These are phyloP conservation scores for Schlechtendalia chinensis DNA, from an alignment of 1,140 invertebrate genomes.

Conservation along the genomic window DNA sequence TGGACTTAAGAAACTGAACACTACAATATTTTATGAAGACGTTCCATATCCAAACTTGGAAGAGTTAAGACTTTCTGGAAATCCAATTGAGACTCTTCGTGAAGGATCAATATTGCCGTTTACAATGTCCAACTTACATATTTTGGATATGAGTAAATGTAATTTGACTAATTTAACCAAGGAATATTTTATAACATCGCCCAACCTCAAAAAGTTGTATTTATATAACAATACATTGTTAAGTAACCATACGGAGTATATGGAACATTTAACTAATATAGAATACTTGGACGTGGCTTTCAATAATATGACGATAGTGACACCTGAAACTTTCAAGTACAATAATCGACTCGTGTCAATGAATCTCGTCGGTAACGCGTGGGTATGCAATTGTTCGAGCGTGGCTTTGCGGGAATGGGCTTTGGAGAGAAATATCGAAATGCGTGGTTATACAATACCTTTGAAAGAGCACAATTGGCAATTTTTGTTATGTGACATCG, in stretches of 20 bases:
- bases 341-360: slow-evolving; percentile 63
- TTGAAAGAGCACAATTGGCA: slow-evolving; percentile 5
- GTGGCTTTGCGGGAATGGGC: slow-evolving; percentile 73
- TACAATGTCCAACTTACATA: slow-evolving; percentile 64
- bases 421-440: slow-evolving; percentile 54
- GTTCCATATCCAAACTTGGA: slow-evolving; percentile 65
- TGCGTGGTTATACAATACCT: slow-evolving; percentile 51
- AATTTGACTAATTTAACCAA: slow-evolving; percentile 62
- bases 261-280: slow-evolving; percentile 61
- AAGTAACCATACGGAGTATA: slow-evolving; percentile 58
- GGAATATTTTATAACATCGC: slow-evolving; percentile 64
- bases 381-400: slow-evolving; percentile 68
- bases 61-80: slow-evolving; percentile 68
- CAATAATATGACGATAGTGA: slow-evolving; percentile 65
- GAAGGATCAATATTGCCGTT: slow-evolving; percentile 62
- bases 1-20: slow-evolving; percentile 63
- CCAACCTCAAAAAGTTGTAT: slow-evolving; percentile 65
- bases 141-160: slow-evolving; percentile 67
- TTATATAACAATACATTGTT: slow-evolving; percentile 64
- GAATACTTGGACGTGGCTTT: slow-evolving; percentile 65
- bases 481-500: neutral
- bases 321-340: slow-evolving; percentile 59
- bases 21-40: slow-evolving; percentile 69
- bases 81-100: slow-evolving; percentile 62
- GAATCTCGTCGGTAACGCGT: slow-evolving; percentile 68